Evolutionary conservation across 2,113 vertebrate genomes (phyloP).

Genomic region (Puffinus mauretanicus): DNA sequence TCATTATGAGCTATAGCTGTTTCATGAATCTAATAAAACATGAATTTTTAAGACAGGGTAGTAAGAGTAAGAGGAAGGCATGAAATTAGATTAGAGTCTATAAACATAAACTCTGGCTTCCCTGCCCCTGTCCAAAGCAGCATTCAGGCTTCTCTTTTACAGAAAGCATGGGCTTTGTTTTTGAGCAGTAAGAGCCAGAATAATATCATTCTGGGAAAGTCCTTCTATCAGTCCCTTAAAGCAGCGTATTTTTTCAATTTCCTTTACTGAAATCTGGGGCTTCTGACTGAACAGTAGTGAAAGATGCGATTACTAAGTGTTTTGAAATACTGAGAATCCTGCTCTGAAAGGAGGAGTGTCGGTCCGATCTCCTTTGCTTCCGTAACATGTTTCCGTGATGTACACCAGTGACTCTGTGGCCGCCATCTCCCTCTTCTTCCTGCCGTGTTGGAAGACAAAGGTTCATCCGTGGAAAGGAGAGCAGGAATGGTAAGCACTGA

Average conservation of each 20-base stretch:
- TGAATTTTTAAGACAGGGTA: constrained; percentile 28
- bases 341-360: neutral
- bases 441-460: neutral
- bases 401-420: accelerated
- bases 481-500: neutral
- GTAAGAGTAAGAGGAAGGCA: neutral
- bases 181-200: neutral
- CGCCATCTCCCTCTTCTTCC: neutral
- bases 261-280: neutral
- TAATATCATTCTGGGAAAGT: neutral
- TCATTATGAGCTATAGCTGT: neutral
- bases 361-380: neutral
- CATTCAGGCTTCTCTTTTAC: neutral
- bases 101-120: constrained; percentile 16
- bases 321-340: neutral
- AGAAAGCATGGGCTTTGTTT: neutral
- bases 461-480: neutral
- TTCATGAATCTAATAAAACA: constrained; percentile 25
- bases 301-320: neutral
- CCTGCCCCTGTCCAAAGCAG: neutral
- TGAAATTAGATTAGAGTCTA: constrained; percentile 49
- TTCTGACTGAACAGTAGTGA: neutral
- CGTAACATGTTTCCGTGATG: accelerated
- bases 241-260: neutral
- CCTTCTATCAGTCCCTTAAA: neutral